phyloP scores from a whole-genome alignment of 2,113 vertebrate species.

The Terrapene triunguis region DNA sequence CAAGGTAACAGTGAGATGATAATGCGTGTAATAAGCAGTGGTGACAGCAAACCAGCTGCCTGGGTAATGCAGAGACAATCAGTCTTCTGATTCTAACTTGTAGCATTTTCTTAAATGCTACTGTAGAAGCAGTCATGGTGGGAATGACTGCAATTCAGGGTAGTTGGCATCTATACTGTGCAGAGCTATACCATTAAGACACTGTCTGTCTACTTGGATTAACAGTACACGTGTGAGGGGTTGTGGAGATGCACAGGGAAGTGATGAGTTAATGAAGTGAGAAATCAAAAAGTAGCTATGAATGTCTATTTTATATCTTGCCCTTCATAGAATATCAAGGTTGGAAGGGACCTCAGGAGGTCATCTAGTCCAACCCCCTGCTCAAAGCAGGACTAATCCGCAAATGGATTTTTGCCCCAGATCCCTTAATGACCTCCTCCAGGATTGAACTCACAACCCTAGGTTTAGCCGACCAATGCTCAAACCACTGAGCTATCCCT shows the following conservation, averaged over 20 bases:
- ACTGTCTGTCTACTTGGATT: neutral
- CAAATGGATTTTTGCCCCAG: too few relatives aligned
- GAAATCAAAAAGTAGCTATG: neutral
- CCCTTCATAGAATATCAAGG: accelerated
- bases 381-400: too few relatives aligned
- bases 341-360: too few relatives aligned
- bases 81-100: neutral
- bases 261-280: neutral
- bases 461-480: too few relatives aligned
- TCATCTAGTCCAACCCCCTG: too few relatives aligned
- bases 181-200: neutral
- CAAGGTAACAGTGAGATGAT: neutral
- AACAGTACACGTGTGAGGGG: neutral
- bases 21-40: accelerated
- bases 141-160: neutral
- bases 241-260: neutral
- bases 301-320: neutral
- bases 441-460: too few relatives aligned
- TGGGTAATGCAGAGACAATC: neutral
- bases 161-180: neutral
- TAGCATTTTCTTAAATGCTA: neutral
- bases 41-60: neutral
- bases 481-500: too few relatives aligned
- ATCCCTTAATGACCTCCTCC: too few relatives aligned
- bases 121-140: neutral